phyloP scores from a whole-genome alignment of 2,797 vertebrate genomes.

The Lindbergichthys nudifrons region DNA sequence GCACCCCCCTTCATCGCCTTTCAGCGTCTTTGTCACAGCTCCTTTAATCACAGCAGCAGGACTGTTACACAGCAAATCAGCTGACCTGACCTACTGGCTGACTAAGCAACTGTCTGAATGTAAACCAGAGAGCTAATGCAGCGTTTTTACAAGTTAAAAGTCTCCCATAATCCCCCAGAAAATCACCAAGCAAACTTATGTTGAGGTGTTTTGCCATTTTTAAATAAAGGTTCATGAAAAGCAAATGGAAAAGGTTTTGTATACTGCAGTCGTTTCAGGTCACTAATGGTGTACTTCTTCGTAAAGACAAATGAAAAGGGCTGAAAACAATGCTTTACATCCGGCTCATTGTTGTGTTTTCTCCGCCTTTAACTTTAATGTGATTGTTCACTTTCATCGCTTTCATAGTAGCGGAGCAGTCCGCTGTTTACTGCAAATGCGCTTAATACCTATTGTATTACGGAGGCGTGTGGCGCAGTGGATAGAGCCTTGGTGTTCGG shows the following conservation, averaged over 20 bases:
- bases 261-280: background rate
- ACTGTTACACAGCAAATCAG: conserved; percentile 82
- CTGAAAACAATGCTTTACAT: background rate
- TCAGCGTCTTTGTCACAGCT: conserved; percentile 81
- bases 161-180: background rate
- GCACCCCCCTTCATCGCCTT: conserved; percentile 56
- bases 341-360: too few relatives aligned
- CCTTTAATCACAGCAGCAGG: conserved; percentile 82
- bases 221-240: background rate
- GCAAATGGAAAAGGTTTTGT: background rate
- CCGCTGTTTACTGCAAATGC: too few relatives aligned
- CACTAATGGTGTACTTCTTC: background rate
- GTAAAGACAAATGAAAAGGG: background rate
- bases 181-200: background rate
- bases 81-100: conserved; percentile 71
- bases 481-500: too few relatives aligned
- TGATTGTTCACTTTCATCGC: too few relatives aligned
- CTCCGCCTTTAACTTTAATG: too few relatives aligned
- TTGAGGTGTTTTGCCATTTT: background rate
- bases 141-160: conserved; percentile 9
- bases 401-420: too few relatives aligned
- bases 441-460: background rate
- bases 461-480: too few relatives aligned
- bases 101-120: conserved; percentile 42
- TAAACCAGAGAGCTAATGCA: conserved; percentile 24